Percentiles rank a stretch among this genome's conserved stretches.
Conservation (phyloP, 2,113 vertebrate genomes). For the Platycercus adscitus region DNA sequence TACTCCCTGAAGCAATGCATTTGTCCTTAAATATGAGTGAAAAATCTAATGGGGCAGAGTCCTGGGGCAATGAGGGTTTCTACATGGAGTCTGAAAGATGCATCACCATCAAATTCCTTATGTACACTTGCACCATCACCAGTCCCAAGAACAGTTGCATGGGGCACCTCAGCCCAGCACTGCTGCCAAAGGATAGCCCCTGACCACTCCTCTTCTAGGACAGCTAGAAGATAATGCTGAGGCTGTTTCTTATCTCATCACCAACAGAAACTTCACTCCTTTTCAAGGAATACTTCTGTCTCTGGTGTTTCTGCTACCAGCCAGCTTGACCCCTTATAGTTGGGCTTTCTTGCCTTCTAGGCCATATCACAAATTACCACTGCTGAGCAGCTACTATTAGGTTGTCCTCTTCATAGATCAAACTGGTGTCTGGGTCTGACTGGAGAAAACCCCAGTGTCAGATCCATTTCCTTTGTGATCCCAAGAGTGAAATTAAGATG, state of each 20-base stretch:
- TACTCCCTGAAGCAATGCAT: rapidly evolving
- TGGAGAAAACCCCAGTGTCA: background rate
- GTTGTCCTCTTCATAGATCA: background rate
- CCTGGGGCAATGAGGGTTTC: background rate
- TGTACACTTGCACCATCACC: rapidly evolving
- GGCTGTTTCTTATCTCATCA: background rate
- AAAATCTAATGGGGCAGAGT: background rate
- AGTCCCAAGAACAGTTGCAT: rapidly evolving
- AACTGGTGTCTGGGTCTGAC: background rate
- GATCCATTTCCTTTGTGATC: background rate
- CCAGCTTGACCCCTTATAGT: background rate
- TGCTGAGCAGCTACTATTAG: background rate
- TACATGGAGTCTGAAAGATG: background rate
- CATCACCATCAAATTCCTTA: background rate
- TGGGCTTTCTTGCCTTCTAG: background rate
- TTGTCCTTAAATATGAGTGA: background rate
- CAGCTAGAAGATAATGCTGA: background rate
- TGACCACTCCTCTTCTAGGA: background rate
- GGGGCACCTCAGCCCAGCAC: background rate
- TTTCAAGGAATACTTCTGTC: background rate
- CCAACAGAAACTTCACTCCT: background rate
- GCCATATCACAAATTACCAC: background rate
- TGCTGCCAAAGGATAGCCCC: background rate
- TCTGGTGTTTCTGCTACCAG: background rate
- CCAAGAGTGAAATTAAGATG: background rate